Evolutionary conservation across 2,797 vertebrate species (phyloP), one percentile per base, ranked within the genome.

Genomic region (Semotilus atromaculatus): DNA sequence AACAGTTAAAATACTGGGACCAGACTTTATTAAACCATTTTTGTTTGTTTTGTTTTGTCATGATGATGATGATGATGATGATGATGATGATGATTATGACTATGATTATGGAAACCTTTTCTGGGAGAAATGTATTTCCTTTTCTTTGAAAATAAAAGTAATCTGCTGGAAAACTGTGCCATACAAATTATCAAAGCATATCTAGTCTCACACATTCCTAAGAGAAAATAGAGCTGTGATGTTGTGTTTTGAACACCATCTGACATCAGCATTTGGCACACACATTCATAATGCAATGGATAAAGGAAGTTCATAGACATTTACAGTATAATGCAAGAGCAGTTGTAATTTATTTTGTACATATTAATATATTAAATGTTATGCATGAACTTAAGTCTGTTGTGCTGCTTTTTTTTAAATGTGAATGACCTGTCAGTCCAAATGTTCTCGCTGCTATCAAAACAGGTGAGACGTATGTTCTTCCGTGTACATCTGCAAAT

Each of bases 331-430:
- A 77, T 36, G 72, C 78, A 73, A 84, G 71, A 60, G 38, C 53
- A 83, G 88, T 83, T 82, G 81, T 85, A 62, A 86, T 86, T 89
- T 81, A 85, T 88, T 91, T 90, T 89, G 88, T 90, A 89, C 80
- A 82, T 88, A 84, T 73, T 18, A 18, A 38, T 73, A 10, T 48
- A 82, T 82, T 78, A 88, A 88, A 86, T 89, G 80, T 90, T 86
- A 82, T 86, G 90, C 90, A 91, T 91, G 90, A 86, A 68, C 67
- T 86, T 34, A 78, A 76, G 83, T 89, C 82, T 86, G 71, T 74
- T 84, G 85, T 89, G 77, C 86, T 89, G 88, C 70, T 86, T 87
- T 89, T 87, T 88, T 87, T 88, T 70, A 11, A 36, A 53, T 76
- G 76, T 73, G 72, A 83, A 75, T 31, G 66, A 85, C 53, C 29